Percentiles rank a stretch among this genome's conserved stretches.
These are phyloP conservation scores for Stictocephala bisonia DNA, from an alignment of 2,888 invertebrate species.

Conservation along the genomic window DNA sequence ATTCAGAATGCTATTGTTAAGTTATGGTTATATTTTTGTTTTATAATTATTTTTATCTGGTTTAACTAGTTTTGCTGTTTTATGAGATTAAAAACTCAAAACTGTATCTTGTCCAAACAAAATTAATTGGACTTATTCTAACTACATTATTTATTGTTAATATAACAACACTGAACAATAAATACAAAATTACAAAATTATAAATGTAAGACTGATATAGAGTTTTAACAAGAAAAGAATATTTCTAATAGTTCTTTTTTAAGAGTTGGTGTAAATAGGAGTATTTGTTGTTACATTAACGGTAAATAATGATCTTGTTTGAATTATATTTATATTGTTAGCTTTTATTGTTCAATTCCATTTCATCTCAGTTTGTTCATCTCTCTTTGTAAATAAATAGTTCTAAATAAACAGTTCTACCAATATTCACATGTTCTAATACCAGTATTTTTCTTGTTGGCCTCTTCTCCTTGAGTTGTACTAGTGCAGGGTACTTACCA, in stretches of 20 bases:
- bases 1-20: too few species aligned
- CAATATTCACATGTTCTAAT: too few species aligned
- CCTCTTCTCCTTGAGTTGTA: too few species aligned
- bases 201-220: constrained; percentile 40
- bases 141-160: constrained; percentile 39
- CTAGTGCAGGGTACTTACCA: too few species aligned
- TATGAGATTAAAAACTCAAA: too few species aligned
- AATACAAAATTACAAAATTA: constrained; percentile 30
- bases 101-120: too few species aligned
- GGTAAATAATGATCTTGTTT: constrained; percentile 25
- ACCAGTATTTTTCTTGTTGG: too few species aligned
- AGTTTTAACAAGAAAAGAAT: constrained; percentile 31
- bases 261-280: constrained; percentile 25
- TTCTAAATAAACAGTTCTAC: constrained; percentile 33
- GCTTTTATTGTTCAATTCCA: constrained; percentile 42
- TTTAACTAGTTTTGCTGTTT: too few species aligned
- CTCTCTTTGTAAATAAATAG: constrained; percentile 43
- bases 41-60: too few species aligned
- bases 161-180: constrained; percentile 23
- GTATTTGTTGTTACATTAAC: constrained; percentile 41
- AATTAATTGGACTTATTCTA: not conserved
- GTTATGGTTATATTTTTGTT: too few species aligned
- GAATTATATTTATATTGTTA: constrained; percentile 41
- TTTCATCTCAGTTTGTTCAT: constrained; percentile 33
- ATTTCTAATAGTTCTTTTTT: constrained; percentile 27